Conservation (phyloP, 2,113 vertebrate species). For the Machaerirhynchus nigripectus region DNA sequence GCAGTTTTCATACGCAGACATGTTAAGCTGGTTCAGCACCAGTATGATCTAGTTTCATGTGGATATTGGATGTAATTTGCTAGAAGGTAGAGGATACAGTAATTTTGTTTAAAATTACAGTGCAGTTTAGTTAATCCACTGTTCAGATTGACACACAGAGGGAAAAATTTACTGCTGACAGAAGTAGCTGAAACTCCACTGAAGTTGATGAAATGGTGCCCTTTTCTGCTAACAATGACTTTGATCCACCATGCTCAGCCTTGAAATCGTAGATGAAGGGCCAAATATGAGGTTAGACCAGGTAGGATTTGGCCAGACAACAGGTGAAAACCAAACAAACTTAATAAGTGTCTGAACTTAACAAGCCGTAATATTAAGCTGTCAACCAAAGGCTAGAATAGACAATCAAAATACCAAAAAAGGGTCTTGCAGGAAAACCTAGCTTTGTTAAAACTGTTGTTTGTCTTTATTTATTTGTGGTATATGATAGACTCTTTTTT, state of each 20-base stretch:
- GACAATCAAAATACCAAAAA: conserved; percentile 79
- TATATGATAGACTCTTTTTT: conserved; percentile 76
- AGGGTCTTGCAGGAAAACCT: conserved; percentile 74
- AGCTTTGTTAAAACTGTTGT: conserved; percentile 79
- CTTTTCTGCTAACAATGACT: conserved; percentile 8
- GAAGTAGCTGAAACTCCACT: conserved; percentile 13
- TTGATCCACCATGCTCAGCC: conserved; percentile 57
- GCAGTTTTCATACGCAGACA: conserved; percentile 62
- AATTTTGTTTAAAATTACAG: conserved; percentile 73
- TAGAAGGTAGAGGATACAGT: conserved; percentile 71
- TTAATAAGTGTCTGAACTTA: conserved; percentile 64
- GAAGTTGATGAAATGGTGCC: background rate
- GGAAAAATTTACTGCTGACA: conserved; percentile 14
- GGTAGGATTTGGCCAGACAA: conserved; percentile 28
- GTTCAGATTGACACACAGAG: conserved; percentile 50
- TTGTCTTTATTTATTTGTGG: conserved; percentile 87
- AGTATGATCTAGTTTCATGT: conserved; percentile 43
- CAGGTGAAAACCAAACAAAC: conserved; percentile 47
- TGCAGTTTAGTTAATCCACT: conserved; percentile 70
- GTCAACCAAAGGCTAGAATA: conserved; percentile 78
- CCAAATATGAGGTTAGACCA: conserved; percentile 47
- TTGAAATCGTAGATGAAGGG: conserved; percentile 56
- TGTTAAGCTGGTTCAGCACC: conserved; percentile 65
- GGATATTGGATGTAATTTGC: conserved; percentile 65
- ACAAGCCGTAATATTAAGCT: conserved; percentile 69